Evolutionary conservation across 2,113 vertebrate genomes (phyloP).

Genomic region (Misgurnus mizolepis): DNA sequence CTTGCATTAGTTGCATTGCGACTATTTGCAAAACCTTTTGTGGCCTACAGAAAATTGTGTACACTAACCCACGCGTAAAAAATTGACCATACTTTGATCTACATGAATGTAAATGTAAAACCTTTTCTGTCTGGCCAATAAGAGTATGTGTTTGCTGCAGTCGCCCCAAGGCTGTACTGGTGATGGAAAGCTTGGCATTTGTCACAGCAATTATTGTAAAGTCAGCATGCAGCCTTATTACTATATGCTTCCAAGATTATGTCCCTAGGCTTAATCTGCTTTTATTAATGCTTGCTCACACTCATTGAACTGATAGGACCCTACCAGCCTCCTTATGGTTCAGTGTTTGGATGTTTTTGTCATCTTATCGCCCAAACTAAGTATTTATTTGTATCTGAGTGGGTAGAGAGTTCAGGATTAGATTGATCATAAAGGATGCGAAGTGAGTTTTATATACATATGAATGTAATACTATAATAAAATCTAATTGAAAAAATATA

Average conservation of each 20-base stretch:
- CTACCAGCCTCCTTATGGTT: background rate
- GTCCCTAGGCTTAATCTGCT: constrained; percentile 40
- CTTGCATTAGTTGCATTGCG: too few species aligned
- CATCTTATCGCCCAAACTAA: background rate
- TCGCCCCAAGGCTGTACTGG: constrained; percentile 53
- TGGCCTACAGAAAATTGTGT: too few species aligned
- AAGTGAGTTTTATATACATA: too few species aligned
- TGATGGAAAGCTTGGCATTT: constrained; percentile 58
- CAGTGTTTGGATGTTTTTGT: constrained; percentile 21
- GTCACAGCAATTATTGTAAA: constrained; percentile 57
- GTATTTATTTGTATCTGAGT: background rate
- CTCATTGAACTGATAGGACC: background rate
- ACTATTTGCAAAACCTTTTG: too few species aligned
- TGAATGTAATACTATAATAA: too few species aligned
- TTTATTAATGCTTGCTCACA: constrained; percentile 35
- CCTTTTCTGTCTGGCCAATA: background rate
- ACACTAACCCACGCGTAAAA: too few species aligned
- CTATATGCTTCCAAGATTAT: constrained; percentile 54
- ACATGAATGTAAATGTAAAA: too few species aligned
- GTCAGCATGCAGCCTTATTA: constrained; percentile 50
- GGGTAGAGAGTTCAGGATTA: too few species aligned
- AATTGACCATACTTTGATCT: too few species aligned
- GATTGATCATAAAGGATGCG: too few species aligned
- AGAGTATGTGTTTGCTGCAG: constrained; percentile 7
- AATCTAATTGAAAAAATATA: too few species aligned